Conservation (phyloP, 2,797 vertebrate species). For the Parotocinclus haroldoi region DNA sequence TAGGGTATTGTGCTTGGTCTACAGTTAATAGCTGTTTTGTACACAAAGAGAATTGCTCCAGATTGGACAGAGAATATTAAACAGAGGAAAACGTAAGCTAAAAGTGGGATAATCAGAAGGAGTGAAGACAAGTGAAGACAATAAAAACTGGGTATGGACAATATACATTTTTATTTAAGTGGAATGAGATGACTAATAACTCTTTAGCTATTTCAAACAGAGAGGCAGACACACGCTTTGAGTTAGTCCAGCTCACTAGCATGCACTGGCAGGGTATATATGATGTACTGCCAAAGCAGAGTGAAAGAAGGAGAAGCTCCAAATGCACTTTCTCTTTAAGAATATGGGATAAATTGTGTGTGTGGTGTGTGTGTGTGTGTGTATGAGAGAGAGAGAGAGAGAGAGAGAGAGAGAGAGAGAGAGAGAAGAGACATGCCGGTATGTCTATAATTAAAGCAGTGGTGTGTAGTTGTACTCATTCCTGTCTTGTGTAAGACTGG, state of each 20-base stretch:
- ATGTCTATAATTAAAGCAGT: slow-evolving; percentile 71
- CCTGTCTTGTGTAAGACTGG: slow-evolving; percentile 68
- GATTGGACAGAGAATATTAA: not conserved
- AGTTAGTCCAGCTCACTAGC: slow-evolving; percentile 47
- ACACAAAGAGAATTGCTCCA: too few species aligned
- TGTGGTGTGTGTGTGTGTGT: slow-evolving; percentile 11
- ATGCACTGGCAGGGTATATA: slow-evolving; percentile 42
- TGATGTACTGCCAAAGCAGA: slow-evolving; percentile 38
- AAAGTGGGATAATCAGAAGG: not conserved
- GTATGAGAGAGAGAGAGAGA: not conserved
- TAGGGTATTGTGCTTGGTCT: too few species aligned
- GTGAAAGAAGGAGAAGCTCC: slow-evolving; percentile 46
- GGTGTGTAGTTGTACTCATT: slow-evolving; percentile 58
- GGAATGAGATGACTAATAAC: not conserved
- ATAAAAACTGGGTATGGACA: not conserved
- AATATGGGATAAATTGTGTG: slow-evolving; percentile 31
- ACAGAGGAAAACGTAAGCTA: slow-evolving; percentile 28
- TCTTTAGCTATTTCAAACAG: slow-evolving; percentile 16
- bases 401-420: slow-evolving; percentile 5
- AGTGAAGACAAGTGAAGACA: not conserved
- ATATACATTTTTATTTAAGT: slow-evolving; percentile 4
- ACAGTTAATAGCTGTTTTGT: too few species aligned
- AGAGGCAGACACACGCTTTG: slow-evolving; percentile 31
- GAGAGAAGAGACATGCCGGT: slow-evolving; percentile 2
- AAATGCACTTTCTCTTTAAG: slow-evolving; percentile 42